Base-by-base conservation (phyloP, 2,113 vertebrate species). In the Melanerpes aurifrons region DNA sequence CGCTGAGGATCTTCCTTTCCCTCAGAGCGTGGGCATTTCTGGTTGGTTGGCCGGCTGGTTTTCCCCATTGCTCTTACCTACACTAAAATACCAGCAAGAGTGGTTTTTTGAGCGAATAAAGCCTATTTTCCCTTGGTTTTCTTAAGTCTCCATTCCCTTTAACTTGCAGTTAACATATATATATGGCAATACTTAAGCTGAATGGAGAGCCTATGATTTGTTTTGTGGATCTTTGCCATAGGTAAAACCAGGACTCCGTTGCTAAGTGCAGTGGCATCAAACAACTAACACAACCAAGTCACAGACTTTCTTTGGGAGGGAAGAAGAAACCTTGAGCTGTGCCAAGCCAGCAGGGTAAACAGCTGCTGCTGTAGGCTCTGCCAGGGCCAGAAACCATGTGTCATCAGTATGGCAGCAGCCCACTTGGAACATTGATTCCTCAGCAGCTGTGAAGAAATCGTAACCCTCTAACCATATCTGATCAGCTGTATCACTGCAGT, bases 361-460 rank as follows among this genome's bases (percentile, higher is more conserved):
- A 91, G 87, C 89, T 93, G 90, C 85, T 66, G 78, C 91, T 5
- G 4, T 6, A 37, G 70, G 87, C 91, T 83, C 66, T 50, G 80
- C 70, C 31, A 22, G 0, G 2, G 82, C 54, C 83, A 90, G 80
- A 40, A 74, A 6, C 74, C 77, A 7, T 13, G 82, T 75, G 89
- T 82, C 82, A 80, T 61, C 82, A 73, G 84, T 10, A 50, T 3
- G 63, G 79, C 87, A 89, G 71, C 91, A 95, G 89, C 89, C 81
- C 6, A 3, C 66, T 70, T 35, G 16, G 72, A 29, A 77, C 76
- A 13, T 15, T 73, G 57, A 86, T 28, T 91, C 88, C 90, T 72
- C 70, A 80, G 83, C 83, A 83, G 69, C 90, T 87, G 93, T 56
- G 80, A 62, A 54, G 82, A 68, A 92, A 71, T 16, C 5, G 4